Evolutionary conservation across 2,888 invertebrate species (phyloP), one percentile per base, ranked within the genome.

Genomic region (Xanthia togata): DNA sequence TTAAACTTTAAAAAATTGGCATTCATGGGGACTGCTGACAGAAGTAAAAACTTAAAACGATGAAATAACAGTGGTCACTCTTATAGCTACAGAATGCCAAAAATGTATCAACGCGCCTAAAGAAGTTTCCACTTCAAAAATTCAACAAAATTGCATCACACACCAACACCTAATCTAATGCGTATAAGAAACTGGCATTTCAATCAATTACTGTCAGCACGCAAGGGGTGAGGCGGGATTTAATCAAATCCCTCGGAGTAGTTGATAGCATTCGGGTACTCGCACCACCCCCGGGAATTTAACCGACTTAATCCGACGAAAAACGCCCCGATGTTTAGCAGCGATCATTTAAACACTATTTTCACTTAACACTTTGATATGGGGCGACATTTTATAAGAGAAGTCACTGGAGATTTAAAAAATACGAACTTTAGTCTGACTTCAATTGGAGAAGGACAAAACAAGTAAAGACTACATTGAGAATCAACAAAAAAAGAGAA

Each of bases 131-230:
- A 11, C 50, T 50, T 26, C 2, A 41, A 64, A 59, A 63, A 75
- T 2, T 65, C 31, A 59, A 65, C 38, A 55, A 59, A 71, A 71
- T 73, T 78, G 71, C 63, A 85, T 74, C 59, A 72, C 70, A 73
- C 47, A 57, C 72, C 31, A 64, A 82, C 60, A 67, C 64, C 65
- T 73, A 68, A 47, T 65, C 23, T 47, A 71, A 70, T 62, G 63
- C 59, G 62, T 65, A 44, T 75, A 85, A 84, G 86, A 88, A 88
- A 79, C 78, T 84, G 84, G 82, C 81, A 84, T 95, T 94, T 95
- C 95, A 95, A 96, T 96, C 96, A 94, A 96, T 96, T 95, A 93
- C 94, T 94, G 95, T 94, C 96, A 95, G 94, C 95, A 94, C 93
- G 93, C 91, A 93, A 93, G 93, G 96, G 95, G 96, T 93, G 94